These are phyloP conservation scores for Lordiphosa collinella DNA, from an alignment of 1,140 invertebrate genomes.

Conservation along the genomic window DNA sequence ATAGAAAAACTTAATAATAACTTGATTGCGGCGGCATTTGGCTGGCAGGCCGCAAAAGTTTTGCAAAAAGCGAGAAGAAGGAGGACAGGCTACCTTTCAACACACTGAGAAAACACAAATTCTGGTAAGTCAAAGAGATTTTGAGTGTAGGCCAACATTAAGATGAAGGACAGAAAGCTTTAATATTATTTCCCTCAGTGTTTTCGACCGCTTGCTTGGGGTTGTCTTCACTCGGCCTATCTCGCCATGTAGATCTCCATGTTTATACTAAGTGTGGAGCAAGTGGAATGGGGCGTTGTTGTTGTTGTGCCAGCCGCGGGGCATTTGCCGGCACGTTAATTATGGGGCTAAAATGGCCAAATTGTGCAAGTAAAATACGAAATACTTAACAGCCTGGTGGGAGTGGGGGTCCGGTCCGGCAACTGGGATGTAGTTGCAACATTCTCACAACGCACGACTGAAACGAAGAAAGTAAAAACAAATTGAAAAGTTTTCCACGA, in stretches of 20 bases:
- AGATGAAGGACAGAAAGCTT: too few species aligned
- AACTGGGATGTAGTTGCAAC: slow-evolving; percentile 20
- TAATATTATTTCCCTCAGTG: neutral
- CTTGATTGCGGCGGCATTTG: slow-evolving; percentile 77
- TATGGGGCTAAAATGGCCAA: slow-evolving; percentile 56
- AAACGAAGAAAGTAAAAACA: slow-evolving; percentile 44
- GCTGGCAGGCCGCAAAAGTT: neutral
- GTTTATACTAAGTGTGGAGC: slow-evolving; percentile 5
- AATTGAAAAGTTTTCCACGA: slow-evolving; percentile 71
- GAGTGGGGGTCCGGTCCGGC: slow-evolving; percentile 20
- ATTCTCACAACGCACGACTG: slow-evolving; percentile 24
- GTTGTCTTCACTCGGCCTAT: neutral
- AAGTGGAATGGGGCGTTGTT: neutral
- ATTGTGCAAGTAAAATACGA: slow-evolving; percentile 55
- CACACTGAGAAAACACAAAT: slow-evolving; percentile 10
- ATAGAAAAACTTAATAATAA: slow-evolving; percentile 78
- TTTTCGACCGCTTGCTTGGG: neutral
- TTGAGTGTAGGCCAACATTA: too few species aligned
- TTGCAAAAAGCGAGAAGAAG: neutral
- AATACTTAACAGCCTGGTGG: slow-evolving; percentile 38
- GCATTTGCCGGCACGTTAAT: slow-evolving; percentile 47
- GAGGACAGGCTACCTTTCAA: neutral
- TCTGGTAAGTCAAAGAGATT: too few species aligned
- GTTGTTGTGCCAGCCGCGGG: slow-evolving; percentile 25
- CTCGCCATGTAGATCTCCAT: neutral